Conservation (phyloP, 2,113 vertebrate genomes). For the Poeciliopsis retropinna region DNA sequence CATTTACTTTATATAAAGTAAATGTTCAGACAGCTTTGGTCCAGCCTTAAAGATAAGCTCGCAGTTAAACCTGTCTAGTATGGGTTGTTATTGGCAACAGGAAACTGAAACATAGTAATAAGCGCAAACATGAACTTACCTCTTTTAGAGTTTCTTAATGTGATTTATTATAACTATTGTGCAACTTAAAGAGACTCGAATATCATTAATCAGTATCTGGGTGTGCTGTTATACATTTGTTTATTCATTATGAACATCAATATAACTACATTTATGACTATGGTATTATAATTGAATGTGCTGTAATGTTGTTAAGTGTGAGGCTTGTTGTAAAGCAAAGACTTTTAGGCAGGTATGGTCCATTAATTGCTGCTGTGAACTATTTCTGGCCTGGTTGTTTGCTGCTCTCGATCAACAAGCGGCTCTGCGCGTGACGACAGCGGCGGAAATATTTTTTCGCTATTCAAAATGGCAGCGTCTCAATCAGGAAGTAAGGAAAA, state of each 20-base stretch:
- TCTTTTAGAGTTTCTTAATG: background rate
- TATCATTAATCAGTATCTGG: too few species aligned
- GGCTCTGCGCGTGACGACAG: conserved; percentile 66
- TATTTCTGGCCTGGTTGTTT: conserved; percentile 35
- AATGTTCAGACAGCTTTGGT: too few species aligned
- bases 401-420: conserved; percentile 36
- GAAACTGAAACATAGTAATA: background rate
- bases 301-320: too few species aligned
- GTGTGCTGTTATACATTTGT: background rate
- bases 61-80: too few species aligned
- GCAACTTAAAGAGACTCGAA: too few species aligned
- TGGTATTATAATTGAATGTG: background rate
- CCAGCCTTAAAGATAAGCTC: too few species aligned
- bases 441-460: conserved; percentile 79
- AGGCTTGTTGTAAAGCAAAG: background rate
- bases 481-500: conserved; percentile 78
- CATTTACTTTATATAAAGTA: too few species aligned
- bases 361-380: conserved; percentile 1
- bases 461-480: conserved; percentile 83
- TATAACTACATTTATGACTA: background rate
- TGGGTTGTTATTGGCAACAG: too few species aligned
- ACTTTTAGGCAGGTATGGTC: background rate
- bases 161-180: background rate
- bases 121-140: background rate
- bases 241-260: background rate